Evolutionary conservation across 2,888 invertebrate genomes (phyloP).

Genomic region (Agrochola macilenta): DNA sequence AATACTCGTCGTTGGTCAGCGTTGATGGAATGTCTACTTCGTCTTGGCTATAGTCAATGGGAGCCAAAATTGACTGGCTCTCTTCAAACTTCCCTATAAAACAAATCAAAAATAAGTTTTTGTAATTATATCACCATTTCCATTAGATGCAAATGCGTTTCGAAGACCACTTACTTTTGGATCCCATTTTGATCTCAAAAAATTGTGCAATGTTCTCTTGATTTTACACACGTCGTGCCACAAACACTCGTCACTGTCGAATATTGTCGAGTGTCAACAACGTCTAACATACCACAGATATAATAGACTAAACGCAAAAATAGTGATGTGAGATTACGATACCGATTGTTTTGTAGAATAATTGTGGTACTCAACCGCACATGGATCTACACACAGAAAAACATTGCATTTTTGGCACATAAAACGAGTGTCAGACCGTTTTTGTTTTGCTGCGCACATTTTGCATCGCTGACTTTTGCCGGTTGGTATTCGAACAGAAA

Average conservation of each 20-base stretch:
- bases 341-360: constrained; percentile 10
- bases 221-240: constrained; percentile 23
- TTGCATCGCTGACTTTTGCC: constrained; percentile 41
- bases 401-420: constrained; percentile 34
- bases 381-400: constrained; percentile 34
- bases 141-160: constrained; percentile 38
- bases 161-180: constrained; percentile 33
- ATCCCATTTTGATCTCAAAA: constrained; percentile 23
- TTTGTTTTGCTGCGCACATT: constrained; percentile 33
- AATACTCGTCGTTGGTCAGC: constrained; percentile 31
- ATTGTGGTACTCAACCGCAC: constrained; percentile 31
- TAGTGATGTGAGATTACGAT: constrained; percentile 24
- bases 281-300: constrained; percentile 9
- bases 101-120: constrained; percentile 32
- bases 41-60: constrained; percentile 28
- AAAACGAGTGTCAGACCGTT: constrained; percentile 32
- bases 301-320: constrained; percentile 29
- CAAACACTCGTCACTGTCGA: background rate
- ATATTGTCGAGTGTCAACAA: constrained; percentile 8
- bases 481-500: constrained; percentile 17
- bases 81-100: constrained; percentile 39
- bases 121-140: constrained; percentile 34
- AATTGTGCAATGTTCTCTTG: constrained; percentile 4
- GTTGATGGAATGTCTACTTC: constrained; percentile 11
- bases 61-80: constrained; percentile 40